These are phyloP conservation scores for Chironex yamaguchii DNA, from an alignment of 30 jellyfish, hydroid and myxozoan genomes.

Conservation along the genomic window DNA sequence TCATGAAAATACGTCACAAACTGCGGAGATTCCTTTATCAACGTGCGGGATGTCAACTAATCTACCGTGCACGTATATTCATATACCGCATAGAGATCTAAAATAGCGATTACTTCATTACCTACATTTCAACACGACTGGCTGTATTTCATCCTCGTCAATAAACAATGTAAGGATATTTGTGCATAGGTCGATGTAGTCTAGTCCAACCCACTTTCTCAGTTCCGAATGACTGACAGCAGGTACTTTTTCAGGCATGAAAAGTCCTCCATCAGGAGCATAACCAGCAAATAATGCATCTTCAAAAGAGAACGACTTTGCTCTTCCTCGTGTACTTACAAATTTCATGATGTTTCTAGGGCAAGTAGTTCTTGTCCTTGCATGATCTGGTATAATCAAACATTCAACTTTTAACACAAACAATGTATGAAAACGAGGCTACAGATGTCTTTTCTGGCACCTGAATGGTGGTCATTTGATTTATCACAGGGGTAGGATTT, in stretches of 20 bases:
- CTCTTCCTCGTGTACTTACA: conserved; percentile 67
- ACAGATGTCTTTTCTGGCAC: too few relatives aligned
- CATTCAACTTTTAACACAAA: too few relatives aligned
- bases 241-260: conserved; percentile 81
- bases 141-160: conserved; percentile 37
- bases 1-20: too few relatives aligned
- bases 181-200: conserved; percentile 59
- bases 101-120: background rate
- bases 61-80: too few relatives aligned
- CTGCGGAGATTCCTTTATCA: too few relatives aligned
- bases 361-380: too few relatives aligned
- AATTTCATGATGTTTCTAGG: too few relatives aligned
- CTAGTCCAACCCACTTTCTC: conserved; percentile 5
- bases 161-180: conserved; percentile 57
- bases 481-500: too few relatives aligned
- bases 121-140: background rate
- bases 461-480: too few relatives aligned
- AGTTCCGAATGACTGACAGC: conserved; percentile 36
- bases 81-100: background rate
- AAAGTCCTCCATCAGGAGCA: conserved; percentile 83
- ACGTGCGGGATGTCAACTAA: too few relatives aligned
- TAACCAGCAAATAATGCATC: conserved; percentile 71
- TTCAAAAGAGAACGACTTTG: conserved; percentile 39
- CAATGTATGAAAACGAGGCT: too few relatives aligned
- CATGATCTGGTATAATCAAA: too few relatives aligned